Evolutionary conservation across 2,113 vertebrate genomes (phyloP), one percentile per base, ranked within the genome.

Genomic region (Pituophis catenifer): DNA sequence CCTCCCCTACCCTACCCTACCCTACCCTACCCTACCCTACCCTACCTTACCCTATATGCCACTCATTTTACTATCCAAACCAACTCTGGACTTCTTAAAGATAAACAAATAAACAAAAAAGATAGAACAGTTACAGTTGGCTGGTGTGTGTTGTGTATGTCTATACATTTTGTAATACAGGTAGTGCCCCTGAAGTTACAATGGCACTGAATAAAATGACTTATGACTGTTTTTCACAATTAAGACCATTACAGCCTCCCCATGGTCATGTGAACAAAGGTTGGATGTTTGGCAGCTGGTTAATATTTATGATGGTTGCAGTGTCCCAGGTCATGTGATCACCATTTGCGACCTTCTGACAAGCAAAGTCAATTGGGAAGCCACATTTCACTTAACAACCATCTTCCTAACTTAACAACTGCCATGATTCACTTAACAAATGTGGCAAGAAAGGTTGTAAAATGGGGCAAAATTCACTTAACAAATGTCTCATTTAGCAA

Each of bases 51-150:
- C 15, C 7, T n/a, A 65, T n/a, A 65, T 65, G 62, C 62, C 4
- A 13, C 29, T n/a, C 29, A 65, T n/a, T 0, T 65, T 65, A 65
- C 26, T 65, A n/a, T n/a, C 10, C 26, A 29, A 65, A n/a, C 26
- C 26, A 65, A 65, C 3, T 59, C 59, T 65, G 10, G 59, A 65
- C 29, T 65, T 65, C 11, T n/a, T 29, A 65, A 65, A n/a, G 62
- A 65, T 65, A n/a, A 65, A 89, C 48, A 55, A 94, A 95, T 70
- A n/a, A 70, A 81, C 33, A 81, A 95, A 17, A 89, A 93, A 85
- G 90, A 86, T 15, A 92, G 58, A 94, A 23, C 23, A 57, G 19
- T 10, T 75, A 15, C 10, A 93, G 29, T 11, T 92, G n/a, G 90
- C 33, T 38, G 33, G 19, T 54, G 19, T 1, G n/a, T 89, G 10